A percentile compares a stretch with the other conserved stretches of the same genome.
These are phyloP conservation scores for Coenonympha glycerion DNA, from an alignment of 2,888 invertebrate species.

Conservation along the genomic window DNA sequence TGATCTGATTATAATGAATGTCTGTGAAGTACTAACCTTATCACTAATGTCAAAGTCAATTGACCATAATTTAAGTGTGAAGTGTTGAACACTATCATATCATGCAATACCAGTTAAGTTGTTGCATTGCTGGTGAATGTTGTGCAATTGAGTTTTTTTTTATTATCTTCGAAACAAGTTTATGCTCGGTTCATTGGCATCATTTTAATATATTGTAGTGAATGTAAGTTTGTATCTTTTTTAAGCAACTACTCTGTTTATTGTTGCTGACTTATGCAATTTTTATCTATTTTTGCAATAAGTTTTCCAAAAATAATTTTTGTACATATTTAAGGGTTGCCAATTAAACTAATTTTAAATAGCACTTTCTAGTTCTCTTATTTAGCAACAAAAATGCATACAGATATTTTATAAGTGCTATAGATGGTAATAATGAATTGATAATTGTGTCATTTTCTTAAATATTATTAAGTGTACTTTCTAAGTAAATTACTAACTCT, in stretches of 20 bases:
- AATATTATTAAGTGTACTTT: too few relatives aligned
- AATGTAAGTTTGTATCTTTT: neutral
- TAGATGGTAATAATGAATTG: too few relatives aligned
- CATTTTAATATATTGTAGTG: neutral
- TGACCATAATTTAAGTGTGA: neutral
- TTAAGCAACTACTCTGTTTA: neutral
- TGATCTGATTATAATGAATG: neutral
- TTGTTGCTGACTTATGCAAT: too few relatives aligned
- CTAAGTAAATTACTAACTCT: too few relatives aligned
- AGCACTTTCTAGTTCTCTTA: too few relatives aligned
- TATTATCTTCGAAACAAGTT: neutral
- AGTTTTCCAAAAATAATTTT: neutral
- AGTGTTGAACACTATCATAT: too few relatives aligned
- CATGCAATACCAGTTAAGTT: neutral
- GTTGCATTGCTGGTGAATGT: neutral
- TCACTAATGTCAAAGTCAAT: constrained; percentile 4
- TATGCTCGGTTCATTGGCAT: neutral
- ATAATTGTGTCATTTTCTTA: too few relatives aligned
- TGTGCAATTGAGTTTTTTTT: neutral
- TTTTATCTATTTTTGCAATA: neutral
- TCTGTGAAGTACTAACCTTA: too few relatives aligned
- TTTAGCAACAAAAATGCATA: too few relatives aligned
- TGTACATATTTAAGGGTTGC: neutral
- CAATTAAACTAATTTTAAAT: too few relatives aligned
- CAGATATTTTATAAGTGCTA: too few relatives aligned